Base-by-base conservation (phyloP, 2,888 invertebrate species). In the Heteropelma amictum region DNA sequence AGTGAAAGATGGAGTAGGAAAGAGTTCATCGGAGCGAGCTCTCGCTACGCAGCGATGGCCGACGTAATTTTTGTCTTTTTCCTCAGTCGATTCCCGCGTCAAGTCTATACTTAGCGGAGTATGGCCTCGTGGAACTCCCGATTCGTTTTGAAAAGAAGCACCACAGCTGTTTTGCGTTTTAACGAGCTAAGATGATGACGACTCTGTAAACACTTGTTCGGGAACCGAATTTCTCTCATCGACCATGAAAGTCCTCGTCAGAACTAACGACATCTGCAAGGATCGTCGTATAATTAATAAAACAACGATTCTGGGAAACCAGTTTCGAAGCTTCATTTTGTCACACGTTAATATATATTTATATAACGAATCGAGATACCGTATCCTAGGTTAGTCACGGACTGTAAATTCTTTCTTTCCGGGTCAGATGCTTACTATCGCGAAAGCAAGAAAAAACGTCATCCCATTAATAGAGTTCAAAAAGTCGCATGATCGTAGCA, bases 71-170 rank as follows among this genome's bases (percentile, higher is more conserved):
- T 73, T 60, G n/a, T 61, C 53, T 54, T 56, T 17, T 30, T 8
- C 72, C 26, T 21, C 60, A 58, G 64, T 64, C 53, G 64, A 65
- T 60, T 65, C 47, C 72, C 61, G 70, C 70, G 70, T 77, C 76
- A 74, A 74, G 61, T 70, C 76, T 77, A 77, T 69, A 77, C 61
- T 70, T 74, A 74, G 74, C 45, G 17, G 26, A 47, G 6, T 21
- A 30, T 35, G 65, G 67, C 76, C 74, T 77, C 69, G 76, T 67
- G 61, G 54, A 74, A 61, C 51, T 53, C 58, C 12, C 61, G 51
- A 61, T 12, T 65, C 70, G 45, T 58, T 47, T 17, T 49, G 3
- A 51, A 49, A 72, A 60, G 23, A 12, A 14, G 7, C 4, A 2
- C 19, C 7, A 17, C 47, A 49, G 23, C 35, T 30, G 19, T 54